Evolutionary conservation across 2,888 invertebrate species (phyloP), one percentile per base, ranked within the genome.

Genomic region (Pachydiplax longipennis): DNA sequence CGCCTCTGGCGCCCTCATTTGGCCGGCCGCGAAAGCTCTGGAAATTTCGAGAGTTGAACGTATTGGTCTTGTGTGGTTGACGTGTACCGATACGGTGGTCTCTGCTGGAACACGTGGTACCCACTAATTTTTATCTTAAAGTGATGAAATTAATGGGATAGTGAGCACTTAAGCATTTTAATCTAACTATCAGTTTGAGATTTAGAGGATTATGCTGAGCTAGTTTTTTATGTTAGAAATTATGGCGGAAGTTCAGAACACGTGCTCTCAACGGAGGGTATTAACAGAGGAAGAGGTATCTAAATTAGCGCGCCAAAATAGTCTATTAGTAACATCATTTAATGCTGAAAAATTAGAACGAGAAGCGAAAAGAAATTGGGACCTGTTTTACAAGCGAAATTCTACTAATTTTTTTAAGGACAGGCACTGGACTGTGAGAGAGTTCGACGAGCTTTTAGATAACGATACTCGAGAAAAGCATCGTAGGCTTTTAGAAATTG

Each of bases 301-400:
- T 80, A 95, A 95, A 91, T 94, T 98, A 65, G 94, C 95, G 80
- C 95, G 95, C 1, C 98, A 98, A 94, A 96, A 98, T 93, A 95
- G 94, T 0, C 95, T 96, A 1, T 92, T 97, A 53, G 96, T 98
- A 0, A 94, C 97, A 0, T 96, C 96, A 92, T 96, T 96, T 92
- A 97, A 97, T 93, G 98, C 98, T 2, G 94, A 94, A 2, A 96
- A 97, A 93, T 93, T 99, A 3, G 99, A 99, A 93, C 94, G 94
- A 82, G 96, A 99, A 92, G 97, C 98, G 0, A 96, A 96, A 93
- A 97, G 97, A 91, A 96, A 99, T 93, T 99, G 99, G 99, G 99
- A 99, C 94, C 94, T 98, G 90, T 99, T 99, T 94, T 99, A 99
- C 94, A 99, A 99, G 94, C 95, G 99, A 91, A 99, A 99, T 93